These are phyloP conservation scores for Notospermus geniculatus DNA, from an alignment of 1,140 invertebrate genomes.

Conservation along the genomic window DNA sequence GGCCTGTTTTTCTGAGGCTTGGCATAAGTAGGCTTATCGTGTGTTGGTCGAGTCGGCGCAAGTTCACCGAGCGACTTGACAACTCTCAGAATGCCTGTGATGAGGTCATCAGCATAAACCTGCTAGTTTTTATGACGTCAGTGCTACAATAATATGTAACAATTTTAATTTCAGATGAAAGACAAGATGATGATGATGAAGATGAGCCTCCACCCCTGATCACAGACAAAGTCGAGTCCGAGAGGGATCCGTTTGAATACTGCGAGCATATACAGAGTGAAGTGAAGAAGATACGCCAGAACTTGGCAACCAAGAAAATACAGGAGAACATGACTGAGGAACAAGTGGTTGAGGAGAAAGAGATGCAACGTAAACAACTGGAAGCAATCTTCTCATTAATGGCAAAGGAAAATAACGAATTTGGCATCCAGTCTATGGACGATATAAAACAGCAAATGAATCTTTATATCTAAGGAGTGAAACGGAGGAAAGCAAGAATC, in stretches of 20 bases:
- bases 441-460: slow-evolving; percentile 52
- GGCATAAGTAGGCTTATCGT: too few relatives aligned
- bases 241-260: slow-evolving; percentile 43
- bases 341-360: slow-evolving; percentile 42
- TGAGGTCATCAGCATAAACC: too few relatives aligned
- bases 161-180: too few relatives aligned
- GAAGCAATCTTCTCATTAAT: slow-evolving; percentile 50
- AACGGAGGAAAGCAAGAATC: too few relatives aligned
- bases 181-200: slow-evolving; percentile 14
- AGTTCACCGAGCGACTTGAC: too few relatives aligned
- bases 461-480: slow-evolving; percentile 35
- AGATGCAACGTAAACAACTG: slow-evolving; percentile 43
- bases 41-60: too few relatives aligned
- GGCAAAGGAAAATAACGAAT: slow-evolving; percentile 45
- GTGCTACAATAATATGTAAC: too few relatives aligned
- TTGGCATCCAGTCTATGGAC: slow-evolving; percentile 43
- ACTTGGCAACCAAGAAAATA: slow-evolving; percentile 41
- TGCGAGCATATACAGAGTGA: slow-evolving; percentile 53
- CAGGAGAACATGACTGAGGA: slow-evolving; percentile 39
- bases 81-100: too few relatives aligned
- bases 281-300: slow-evolving; percentile 46
- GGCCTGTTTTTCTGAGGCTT: too few relatives aligned
- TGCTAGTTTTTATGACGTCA: too few relatives aligned
- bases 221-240: not conserved
- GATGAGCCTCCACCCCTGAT: not conserved